Conservation (phyloP, 2,888 invertebrate species). For the Exocentrus adspersus region DNA sequence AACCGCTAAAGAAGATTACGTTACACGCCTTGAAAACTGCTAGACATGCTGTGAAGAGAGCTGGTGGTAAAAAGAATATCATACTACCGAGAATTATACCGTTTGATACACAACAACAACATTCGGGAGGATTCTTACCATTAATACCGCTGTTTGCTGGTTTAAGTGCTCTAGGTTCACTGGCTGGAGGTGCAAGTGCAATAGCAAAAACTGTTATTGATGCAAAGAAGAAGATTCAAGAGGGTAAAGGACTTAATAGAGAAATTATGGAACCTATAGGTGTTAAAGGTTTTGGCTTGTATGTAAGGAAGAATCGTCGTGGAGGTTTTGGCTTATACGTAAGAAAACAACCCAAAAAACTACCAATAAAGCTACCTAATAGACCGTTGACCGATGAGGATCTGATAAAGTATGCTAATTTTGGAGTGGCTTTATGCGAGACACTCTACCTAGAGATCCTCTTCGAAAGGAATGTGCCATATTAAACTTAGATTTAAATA, state of each 20-base stretch:
- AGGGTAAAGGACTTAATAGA: conserved; percentile 55
- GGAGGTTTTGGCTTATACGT: conserved; percentile 14
- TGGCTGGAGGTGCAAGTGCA: conserved; percentile 53
- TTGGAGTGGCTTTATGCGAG: conserved; percentile 37
- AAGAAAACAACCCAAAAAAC: conserved; percentile 36
- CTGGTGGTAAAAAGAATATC: neutral
- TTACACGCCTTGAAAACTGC: conserved; percentile 1
- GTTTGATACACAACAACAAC: neutral
- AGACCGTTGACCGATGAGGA: conserved; percentile 34
- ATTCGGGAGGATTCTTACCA: neutral
- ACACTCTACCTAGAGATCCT: conserved; percentile 23
- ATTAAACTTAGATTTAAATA: conserved; percentile 20
- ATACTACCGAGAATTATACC: neutral
- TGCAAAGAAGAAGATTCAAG: conserved; percentile 51
- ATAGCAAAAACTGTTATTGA: conserved; percentile 55
- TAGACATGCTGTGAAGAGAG: neutral
- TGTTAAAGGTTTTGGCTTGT: conserved; percentile 38
- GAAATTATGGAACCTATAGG: conserved; percentile 55
- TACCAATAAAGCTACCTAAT: conserved; percentile 34
- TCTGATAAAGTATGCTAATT: conserved; percentile 35
- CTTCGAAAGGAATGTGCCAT: conserved; percentile 26
- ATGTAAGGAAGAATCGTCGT: conserved; percentile 33
- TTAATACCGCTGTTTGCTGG: neutral
- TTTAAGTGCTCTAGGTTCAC: neutral
- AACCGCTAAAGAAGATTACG: neutral